These are phyloP conservation scores for Phyto melanocephala DNA, from an alignment of 2,888 invertebrate species.

Conservation along the genomic window DNA sequence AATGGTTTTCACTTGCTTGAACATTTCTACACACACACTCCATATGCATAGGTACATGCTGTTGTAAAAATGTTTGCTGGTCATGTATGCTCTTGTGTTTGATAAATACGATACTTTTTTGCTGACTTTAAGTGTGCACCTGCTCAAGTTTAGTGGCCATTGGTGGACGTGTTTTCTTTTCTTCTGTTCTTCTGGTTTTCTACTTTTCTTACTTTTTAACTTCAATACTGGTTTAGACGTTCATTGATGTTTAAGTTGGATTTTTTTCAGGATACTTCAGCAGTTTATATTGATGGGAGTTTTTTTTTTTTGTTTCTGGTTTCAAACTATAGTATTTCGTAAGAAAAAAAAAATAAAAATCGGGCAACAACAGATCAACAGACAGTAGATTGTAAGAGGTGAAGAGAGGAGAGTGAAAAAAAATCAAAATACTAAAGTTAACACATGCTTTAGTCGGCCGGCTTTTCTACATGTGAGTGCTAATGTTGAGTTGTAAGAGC, in stretches of 20 bases:
- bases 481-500: constrained; percentile 16
- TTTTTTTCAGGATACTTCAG: constrained; percentile 42
- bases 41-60: not conserved
- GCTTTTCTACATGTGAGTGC: not conserved
- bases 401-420: not conserved
- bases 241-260: constrained; percentile 61
- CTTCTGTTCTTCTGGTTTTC: constrained; percentile 54
- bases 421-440: constrained; percentile 44
- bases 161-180: constrained; percentile 58
- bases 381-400: not conserved
- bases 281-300: constrained; percentile 56
- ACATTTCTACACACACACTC: not conserved
- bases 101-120: constrained; percentile 9
- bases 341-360: constrained; percentile 26
- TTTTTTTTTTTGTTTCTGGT: not conserved
- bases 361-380: constrained; percentile 36
- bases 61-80: constrained; percentile 27
- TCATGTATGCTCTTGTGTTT: not conserved
- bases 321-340: constrained; percentile 54
- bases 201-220: constrained; percentile 49
- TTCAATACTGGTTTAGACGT: constrained; percentile 62
- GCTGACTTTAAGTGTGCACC: constrained; percentile 64
- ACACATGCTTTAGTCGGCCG: constrained; percentile 59
- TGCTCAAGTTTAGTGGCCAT: constrained; percentile 67
- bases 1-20: not conserved